Percentiles rank a stretch among this genome's conserved stretches.
phyloP scores from a whole-genome alignment of 2,888 invertebrate species.

The Tachina fera region DNA sequence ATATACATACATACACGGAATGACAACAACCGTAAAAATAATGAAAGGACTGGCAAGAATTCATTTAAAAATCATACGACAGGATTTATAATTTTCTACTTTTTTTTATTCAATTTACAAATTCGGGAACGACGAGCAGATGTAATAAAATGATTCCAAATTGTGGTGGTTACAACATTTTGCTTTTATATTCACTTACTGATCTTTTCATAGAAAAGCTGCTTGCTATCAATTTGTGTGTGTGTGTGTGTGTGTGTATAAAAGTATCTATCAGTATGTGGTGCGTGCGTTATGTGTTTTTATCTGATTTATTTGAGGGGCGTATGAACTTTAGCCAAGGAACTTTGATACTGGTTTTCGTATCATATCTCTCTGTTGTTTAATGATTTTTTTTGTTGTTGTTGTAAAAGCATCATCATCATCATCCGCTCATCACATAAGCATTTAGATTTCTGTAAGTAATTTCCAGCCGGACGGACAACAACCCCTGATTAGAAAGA shows the following conservation, averaged over 20 bases:
- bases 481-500: conserved; percentile 60
- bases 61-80: conserved; percentile 66
- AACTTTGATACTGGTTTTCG: conserved; percentile 64
- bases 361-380: conserved; percentile 37
- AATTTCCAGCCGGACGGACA: conserved; percentile 60
- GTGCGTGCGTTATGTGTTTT: conserved; percentile 69
- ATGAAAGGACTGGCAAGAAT: conserved; percentile 55
- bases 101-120: conserved; percentile 33
- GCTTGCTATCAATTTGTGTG: not conserved
- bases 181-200: not conserved
- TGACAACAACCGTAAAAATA: not conserved
- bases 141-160: conserved; percentile 61
- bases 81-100: conserved; percentile 62
- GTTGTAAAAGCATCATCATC: conserved; percentile 59
- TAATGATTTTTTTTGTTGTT: conserved; percentile 27
- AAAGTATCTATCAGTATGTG: conserved; percentile 46
- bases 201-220: conserved; percentile 14
- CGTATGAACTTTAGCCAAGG: conserved; percentile 71
- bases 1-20: conserved; percentile 24
- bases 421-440: conserved; percentile 36
- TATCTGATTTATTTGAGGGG: conserved; percentile 75
- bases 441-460: conserved; percentile 9
- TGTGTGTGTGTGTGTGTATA: conserved; percentile 17
- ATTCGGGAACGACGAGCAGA: conserved; percentile 53
- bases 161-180: conserved; percentile 58